Percentiles rank a stretch among this genome's conserved stretches.
phyloP scores from a whole-genome alignment of 2,113 vertebrate genomes.

The Myrmecobius fasciatus region DNA sequence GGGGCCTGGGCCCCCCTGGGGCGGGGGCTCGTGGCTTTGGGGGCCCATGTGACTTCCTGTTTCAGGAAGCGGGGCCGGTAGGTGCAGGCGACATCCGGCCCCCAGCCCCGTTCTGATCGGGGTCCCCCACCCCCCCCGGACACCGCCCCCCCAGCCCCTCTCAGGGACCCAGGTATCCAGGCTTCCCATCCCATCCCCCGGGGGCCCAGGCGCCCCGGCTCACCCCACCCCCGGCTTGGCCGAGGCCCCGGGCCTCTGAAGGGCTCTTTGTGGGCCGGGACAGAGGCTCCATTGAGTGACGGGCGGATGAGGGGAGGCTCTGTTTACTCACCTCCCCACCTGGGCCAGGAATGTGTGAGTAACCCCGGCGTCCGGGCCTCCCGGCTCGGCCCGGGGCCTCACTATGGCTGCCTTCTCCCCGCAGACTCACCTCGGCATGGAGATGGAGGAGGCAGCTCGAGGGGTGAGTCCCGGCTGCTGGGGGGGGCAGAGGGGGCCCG shows the following conservation, averaged over 20 bases:
- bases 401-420: conserved; percentile 39
- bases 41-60: conserved; percentile 75
- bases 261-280: conserved; percentile 78
- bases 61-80: conserved; percentile 78
- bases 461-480: conserved; percentile 65
- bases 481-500: no score
- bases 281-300: conserved; percentile 76
- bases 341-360: conserved; percentile 79
- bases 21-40: conserved; percentile 52
- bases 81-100: conserved; percentile 71
- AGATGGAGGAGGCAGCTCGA: conserved; percentile 60
- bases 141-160: no score
- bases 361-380: background rate
- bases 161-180: background rate
- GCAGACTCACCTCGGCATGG: conserved; percentile 64
- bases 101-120: conserved; percentile 33
- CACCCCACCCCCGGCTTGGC: background rate
- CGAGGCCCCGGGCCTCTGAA: conserved; percentile 59
- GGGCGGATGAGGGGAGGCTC: conserved; percentile 26
- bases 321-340: conserved; percentile 81
- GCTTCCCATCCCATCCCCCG: background rate
- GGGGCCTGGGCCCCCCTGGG: conserved; percentile 36
- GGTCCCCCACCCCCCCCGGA: background rate
- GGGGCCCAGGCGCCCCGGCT: conserved; percentile 10
- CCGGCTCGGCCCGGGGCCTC: conserved; percentile 20